These are phyloP conservation scores for Blastomussa wellsi DNA, from an alignment of 92 coral and sea anemone species.

Conservation along the genomic window DNA sequence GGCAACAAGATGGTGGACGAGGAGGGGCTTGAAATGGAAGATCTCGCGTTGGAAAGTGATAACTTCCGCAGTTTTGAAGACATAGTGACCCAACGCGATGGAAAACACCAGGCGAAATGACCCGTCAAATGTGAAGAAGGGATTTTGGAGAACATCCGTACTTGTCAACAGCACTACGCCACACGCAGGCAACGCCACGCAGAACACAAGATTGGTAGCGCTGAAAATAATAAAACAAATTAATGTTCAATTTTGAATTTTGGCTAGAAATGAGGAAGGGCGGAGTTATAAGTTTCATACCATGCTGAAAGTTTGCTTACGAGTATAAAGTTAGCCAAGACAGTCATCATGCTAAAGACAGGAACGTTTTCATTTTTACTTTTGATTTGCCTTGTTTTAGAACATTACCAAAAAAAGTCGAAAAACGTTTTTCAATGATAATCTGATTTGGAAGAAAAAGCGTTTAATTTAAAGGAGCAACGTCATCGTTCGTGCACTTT, in stretches of 20 bases:
- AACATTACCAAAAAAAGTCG: background rate
- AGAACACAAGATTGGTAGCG: constrained; percentile 73
- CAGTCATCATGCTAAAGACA: too few species aligned
- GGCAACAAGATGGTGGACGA: constrained; percentile 84
- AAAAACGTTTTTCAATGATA: too few species aligned
- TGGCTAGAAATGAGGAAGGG: background rate
- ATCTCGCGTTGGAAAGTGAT: constrained; percentile 58
- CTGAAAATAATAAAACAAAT: constrained; percentile 50
- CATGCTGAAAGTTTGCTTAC: background rate
- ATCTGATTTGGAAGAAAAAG: too few species aligned
- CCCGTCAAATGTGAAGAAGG: constrained; percentile 72
- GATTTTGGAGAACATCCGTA: constrained; percentile 64
- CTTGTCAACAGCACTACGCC: constrained; percentile 63
- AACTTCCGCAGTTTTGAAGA: constrained; percentile 80
- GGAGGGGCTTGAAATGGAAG: constrained; percentile 78
- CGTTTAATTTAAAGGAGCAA: too few species aligned
- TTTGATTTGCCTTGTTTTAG: too few species aligned
- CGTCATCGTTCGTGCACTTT: background rate
- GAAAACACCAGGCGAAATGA: constrained; percentile 65
- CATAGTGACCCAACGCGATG: constrained; percentile 77
- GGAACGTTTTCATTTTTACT: too few species aligned
- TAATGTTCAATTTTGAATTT: background rate
- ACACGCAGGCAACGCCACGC: constrained; percentile 61
- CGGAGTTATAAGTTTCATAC: background rate
- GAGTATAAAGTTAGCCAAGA: background rate